phyloP scores from a whole-genome alignment of 1,140 invertebrate species.

The Papilio helenus region DNA sequence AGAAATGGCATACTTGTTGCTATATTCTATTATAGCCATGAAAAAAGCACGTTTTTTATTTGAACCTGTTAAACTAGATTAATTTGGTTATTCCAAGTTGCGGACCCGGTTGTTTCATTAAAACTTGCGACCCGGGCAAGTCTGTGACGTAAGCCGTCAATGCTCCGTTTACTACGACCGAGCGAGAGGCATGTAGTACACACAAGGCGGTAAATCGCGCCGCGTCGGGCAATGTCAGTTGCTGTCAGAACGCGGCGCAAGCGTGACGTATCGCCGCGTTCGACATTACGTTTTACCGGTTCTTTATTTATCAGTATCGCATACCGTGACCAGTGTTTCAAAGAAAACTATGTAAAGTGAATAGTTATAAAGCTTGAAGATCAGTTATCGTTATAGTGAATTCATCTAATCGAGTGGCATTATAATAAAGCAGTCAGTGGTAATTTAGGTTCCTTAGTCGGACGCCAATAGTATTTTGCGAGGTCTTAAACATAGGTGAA shows the following conservation, averaged over 20 bases:
- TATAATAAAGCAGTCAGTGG: conserved; percentile 73
- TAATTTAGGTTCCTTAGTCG: conserved; percentile 63
- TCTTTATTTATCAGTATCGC: conserved; percentile 40
- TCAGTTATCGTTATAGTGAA: conserved; percentile 44
- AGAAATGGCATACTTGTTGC: not conserved
- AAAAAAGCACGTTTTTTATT: not conserved
- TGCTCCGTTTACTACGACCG: conserved; percentile 66
- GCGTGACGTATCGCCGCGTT: conserved; percentile 52
- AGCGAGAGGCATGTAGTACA: conserved; percentile 58
- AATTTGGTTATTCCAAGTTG: conserved; percentile 4
- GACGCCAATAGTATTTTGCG: conserved; percentile 49
- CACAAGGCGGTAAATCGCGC: conserved; percentile 37
- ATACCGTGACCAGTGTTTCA: conserved; percentile 41
- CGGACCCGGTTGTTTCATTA: conserved; percentile 63
- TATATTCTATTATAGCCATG: too few species aligned
- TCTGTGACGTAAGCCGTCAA: conserved; percentile 71
- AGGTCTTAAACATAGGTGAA: conserved; percentile 45
- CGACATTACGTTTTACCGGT: conserved; percentile 29
- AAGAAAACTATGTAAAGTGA: conserved; percentile 42
- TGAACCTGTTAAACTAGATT: not conserved
- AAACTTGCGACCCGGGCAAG: conserved; percentile 56
- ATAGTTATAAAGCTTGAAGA: conserved; percentile 43
- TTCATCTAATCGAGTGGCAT: conserved; percentile 54
- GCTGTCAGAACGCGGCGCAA: conserved; percentile 57
- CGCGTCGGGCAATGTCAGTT: conserved; percentile 54